These are phyloP conservation scores for Prostheceraeus crozeri DNA, from an alignment of 2,888 invertebrate genomes.

Conservation along the genomic window DNA sequence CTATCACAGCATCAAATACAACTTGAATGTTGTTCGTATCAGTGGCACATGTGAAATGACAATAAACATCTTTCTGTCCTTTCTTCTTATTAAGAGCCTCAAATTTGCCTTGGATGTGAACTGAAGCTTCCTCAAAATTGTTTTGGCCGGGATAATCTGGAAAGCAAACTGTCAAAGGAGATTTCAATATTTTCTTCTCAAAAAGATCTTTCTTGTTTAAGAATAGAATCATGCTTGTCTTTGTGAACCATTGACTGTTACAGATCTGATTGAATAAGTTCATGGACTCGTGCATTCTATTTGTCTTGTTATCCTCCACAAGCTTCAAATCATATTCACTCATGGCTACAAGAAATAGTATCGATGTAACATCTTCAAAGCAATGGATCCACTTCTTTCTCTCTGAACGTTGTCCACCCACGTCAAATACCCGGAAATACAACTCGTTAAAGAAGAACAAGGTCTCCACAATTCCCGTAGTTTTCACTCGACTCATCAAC, in stretches of 20 bases:
- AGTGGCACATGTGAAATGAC: conserved; percentile 99
- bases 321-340: conserved; percentile 79
- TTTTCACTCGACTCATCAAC: conserved; percentile 95
- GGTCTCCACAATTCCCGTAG: conserved; percentile 93
- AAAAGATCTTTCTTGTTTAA: conserved; percentile 99
- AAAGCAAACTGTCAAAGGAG: conserved; percentile 97
- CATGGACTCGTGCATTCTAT: conserved; percentile 99
- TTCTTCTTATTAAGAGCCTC: conserved; percentile 98
- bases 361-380: conserved; percentile 82
- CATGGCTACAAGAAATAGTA: conserved; percentile 81
- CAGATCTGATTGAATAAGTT: conserved; percentile 99
- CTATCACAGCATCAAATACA: conserved; percentile 99
- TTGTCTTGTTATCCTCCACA: conserved; percentile 63
- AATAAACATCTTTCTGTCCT: conserved; percentile 99
- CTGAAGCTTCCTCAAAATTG: conserved; percentile 87
- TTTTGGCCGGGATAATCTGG: conserved; percentile 85
- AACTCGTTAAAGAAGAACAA: conserved; percentile 79
- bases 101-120: conserved; percentile 99
- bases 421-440: conserved; percentile 64
- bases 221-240: conserved; percentile 98
- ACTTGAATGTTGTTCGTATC: conserved; percentile 99
- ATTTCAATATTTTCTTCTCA: conserved; percentile 98
- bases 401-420: conserved; percentile 72
- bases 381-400: conserved; percentile 90
- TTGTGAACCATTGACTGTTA: conserved; percentile 99